Percentiles rank a stretch among this genome's conserved stretches.
Conservation (phyloP, 2,113 vertebrate species). For the Macaca fascicularis region T2T-MFA8v1.1 NC_088375.1:162267001-162267500, state of each 20-base stretch:
- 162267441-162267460: background rate
- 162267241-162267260: background rate
- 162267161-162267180: background rate
- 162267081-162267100: background rate
- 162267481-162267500: background rate
- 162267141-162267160: background rate
- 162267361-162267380: background rate
- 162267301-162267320: background rate
- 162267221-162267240: background rate
- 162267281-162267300: background rate
- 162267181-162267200: background rate
- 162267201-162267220: constrained; percentile 17
- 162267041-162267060: background rate
- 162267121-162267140: constrained; percentile 21
- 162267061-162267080: constrained; percentile 6
- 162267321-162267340: background rate
- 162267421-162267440: background rate
- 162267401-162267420: background rate
- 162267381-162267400: background rate
- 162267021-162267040: constrained; percentile 6
- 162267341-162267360: background rate
- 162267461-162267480: background rate
- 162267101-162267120: constrained; percentile 52
- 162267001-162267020: background rate
- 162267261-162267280: background rate